Conservation (phyloP, 2,797 vertebrate species). For the Phoxinus dragarum region DNA sequence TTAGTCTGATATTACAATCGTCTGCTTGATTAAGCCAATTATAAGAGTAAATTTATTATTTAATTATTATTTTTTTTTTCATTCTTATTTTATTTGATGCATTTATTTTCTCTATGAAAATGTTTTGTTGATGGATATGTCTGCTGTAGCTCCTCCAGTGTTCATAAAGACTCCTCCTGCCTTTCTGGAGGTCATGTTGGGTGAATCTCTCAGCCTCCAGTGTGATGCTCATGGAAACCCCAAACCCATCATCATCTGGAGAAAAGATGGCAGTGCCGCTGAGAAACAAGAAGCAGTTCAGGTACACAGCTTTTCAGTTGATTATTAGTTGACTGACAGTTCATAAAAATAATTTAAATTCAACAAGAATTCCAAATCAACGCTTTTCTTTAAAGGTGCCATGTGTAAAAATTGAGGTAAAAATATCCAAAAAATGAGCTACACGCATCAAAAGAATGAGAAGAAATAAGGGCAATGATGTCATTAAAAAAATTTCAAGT, state of each 20-base stretch:
- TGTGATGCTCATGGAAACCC: slow-evolving; percentile 91
- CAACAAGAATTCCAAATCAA: not conserved
- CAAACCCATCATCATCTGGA: slow-evolving; percentile 88
- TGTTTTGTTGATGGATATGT: slow-evolving; percentile 42
- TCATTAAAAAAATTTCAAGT: too few relatives aligned
- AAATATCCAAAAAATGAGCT: too few relatives aligned
- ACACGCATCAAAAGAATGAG: too few relatives aligned
- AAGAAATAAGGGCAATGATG: too few relatives aligned
- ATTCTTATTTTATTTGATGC: not conserved
- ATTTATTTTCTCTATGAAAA: not conserved
- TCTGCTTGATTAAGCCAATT: not conserved
- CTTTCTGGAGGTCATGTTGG: slow-evolving; percentile 86
- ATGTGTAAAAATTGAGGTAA: too few relatives aligned
- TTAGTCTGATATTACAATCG: not conserved
- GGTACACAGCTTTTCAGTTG: slow-evolving; percentile 73
- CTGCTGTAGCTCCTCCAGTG: slow-evolving; percentile 85
- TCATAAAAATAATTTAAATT: not conserved
- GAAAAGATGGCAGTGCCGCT: slow-evolving; percentile 80
- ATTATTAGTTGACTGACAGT: not conserved
- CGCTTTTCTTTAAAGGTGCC: too few relatives aligned
- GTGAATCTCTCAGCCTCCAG: slow-evolving; percentile 83
- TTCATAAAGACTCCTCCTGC: slow-evolving; percentile 89
- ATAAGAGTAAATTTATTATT: not conserved
- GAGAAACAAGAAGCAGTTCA: slow-evolving; percentile 82
- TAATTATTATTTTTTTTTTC: not conserved